A percentile compares a stretch with the other conserved stretches of the same genome.
These are phyloP conservation scores for Melanargia galathea DNA, from an alignment of 2,888 invertebrate species.

Conservation along the genomic window DNA sequence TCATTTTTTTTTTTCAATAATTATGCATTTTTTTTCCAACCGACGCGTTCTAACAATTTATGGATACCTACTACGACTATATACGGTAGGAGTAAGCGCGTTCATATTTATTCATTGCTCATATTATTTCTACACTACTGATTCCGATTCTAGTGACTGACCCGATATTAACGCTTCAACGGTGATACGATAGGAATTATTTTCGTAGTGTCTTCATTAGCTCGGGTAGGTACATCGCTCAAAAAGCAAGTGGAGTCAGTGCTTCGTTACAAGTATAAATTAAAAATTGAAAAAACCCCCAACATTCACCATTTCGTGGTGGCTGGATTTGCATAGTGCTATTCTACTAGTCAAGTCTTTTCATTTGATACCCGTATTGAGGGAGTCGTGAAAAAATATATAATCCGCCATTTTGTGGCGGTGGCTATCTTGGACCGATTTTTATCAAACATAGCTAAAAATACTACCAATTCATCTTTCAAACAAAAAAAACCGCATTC, in stretches of 20 bases:
- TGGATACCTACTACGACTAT: slow-evolving; percentile 8
- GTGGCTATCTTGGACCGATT: too few species aligned
- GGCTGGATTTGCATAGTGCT: too few species aligned
- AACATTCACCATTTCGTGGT: too few species aligned
- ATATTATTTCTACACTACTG: slow-evolving; percentile 22
- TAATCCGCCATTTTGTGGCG: too few species aligned
- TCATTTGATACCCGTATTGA: too few species aligned
- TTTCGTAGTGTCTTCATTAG: slow-evolving; percentile 5
- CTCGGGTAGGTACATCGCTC: not conserved
- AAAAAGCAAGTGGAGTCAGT: not conserved
- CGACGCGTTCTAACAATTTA: slow-evolving; percentile 15
- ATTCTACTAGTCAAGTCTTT: too few species aligned
- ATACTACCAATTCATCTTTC: too few species aligned
- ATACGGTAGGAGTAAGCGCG: slow-evolving; percentile 5
- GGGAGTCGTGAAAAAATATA: too few species aligned
- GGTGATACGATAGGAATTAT: slow-evolving; percentile 10
- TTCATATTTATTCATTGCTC: slow-evolving; percentile 25
- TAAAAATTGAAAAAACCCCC: too few species aligned
- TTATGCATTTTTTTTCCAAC: not conserved
- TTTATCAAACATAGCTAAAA: too few species aligned
- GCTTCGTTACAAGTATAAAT: too few species aligned
- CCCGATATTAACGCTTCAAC: slow-evolving; percentile 20
- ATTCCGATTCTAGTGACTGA: slow-evolving; percentile 17
- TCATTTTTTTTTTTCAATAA: not conserved
- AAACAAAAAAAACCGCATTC: too few species aligned